These are phyloP conservation scores for Triplophysa siluroides DNA, from an alignment of 2,113 vertebrate genomes.

Conservation along the genomic window DNA sequence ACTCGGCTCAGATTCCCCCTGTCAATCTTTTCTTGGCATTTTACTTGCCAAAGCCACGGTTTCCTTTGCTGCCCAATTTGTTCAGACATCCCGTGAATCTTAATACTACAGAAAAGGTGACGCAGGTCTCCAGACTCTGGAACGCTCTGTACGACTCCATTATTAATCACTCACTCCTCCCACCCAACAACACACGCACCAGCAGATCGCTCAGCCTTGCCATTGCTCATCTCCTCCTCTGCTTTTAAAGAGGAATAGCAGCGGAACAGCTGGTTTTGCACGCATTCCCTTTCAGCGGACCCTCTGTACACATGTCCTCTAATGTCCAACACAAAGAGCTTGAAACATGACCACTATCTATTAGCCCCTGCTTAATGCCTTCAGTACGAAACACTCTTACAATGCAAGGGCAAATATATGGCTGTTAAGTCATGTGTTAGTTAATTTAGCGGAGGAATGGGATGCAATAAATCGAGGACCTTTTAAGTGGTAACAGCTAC, in stretches of 20 bases:
- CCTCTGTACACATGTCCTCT: constrained; percentile 22
- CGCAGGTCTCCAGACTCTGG: constrained; percentile 43
- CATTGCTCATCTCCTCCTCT: constrained; percentile 10
- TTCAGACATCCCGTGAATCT: constrained; percentile 48
- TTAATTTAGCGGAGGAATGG: neutral
- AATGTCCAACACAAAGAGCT: constrained; percentile 45
- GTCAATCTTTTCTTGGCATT: constrained; percentile 33
- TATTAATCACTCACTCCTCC: constrained; percentile 48
- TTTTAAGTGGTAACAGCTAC: constrained; percentile 13
- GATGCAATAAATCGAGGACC: constrained; percentile 2
- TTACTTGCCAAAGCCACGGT: constrained; percentile 8
- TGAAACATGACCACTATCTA: constrained; percentile 37
- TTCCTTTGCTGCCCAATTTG: constrained; percentile 42
- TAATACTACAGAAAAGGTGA: constrained; percentile 53
- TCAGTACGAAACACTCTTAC: constrained; percentile 12
- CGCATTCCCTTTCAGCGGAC: neutral
- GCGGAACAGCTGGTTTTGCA: constrained; percentile 33
- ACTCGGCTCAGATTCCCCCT: constrained; percentile 29
- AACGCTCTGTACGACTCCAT: constrained; percentile 49
- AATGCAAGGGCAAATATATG: constrained; percentile 29
- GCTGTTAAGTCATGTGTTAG: constrained; percentile 13
- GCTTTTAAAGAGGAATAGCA: constrained; percentile 28
- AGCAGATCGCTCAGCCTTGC: constrained; percentile 25
- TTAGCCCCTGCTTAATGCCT: constrained; percentile 40
- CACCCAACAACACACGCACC: constrained; percentile 4